Conservation (phyloP, 92 coral and sea anemone genomes). For the Porites divaricata region DNA sequence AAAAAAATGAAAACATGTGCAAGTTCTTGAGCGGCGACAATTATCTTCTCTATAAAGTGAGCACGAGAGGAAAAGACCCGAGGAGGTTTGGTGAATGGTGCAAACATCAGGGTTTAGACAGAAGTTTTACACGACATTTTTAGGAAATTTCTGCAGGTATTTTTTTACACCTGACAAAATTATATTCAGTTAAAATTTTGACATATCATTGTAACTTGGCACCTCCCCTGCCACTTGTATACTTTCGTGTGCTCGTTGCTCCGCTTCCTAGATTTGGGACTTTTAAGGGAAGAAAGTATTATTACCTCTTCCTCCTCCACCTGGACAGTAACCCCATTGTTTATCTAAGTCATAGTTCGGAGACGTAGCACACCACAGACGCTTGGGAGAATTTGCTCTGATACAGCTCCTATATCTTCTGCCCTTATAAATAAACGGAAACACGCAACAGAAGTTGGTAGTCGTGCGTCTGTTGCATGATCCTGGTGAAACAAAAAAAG, state of each 20-base stretch:
- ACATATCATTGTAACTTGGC: too few species aligned
- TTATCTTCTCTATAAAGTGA: too few species aligned
- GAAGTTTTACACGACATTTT: too few species aligned
- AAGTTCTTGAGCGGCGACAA: too few species aligned
- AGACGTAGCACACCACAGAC: slow-evolving; percentile 40
- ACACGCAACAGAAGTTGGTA: slow-evolving; percentile 40
- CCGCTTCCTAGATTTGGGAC: background rate
- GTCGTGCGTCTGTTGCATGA: slow-evolving; percentile 27
- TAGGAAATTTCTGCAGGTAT: too few species aligned
- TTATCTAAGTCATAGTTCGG: slow-evolving; percentile 43
- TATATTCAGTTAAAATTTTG: too few species aligned
- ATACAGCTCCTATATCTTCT: slow-evolving; percentile 32
- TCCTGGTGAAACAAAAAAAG: background rate
- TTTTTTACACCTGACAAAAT: too few species aligned
- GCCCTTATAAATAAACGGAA: slow-evolving; percentile 43
- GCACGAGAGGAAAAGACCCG: too few species aligned
- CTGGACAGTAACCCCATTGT: slow-evolving; percentile 34
- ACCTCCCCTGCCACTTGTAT: background rate
- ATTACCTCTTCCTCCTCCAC: slow-evolving; percentile 3
- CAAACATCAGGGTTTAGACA: too few species aligned
- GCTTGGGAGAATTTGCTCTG: slow-evolving; percentile 11
- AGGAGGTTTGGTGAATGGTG: too few species aligned
- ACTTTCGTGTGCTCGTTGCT: background rate
- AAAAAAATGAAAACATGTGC: too few species aligned
- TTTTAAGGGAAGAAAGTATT: background rate